Evolutionary conservation across 2,113 vertebrate genomes (phyloP).

Genomic region (Pelvicachromis taeniatus): DNA sequence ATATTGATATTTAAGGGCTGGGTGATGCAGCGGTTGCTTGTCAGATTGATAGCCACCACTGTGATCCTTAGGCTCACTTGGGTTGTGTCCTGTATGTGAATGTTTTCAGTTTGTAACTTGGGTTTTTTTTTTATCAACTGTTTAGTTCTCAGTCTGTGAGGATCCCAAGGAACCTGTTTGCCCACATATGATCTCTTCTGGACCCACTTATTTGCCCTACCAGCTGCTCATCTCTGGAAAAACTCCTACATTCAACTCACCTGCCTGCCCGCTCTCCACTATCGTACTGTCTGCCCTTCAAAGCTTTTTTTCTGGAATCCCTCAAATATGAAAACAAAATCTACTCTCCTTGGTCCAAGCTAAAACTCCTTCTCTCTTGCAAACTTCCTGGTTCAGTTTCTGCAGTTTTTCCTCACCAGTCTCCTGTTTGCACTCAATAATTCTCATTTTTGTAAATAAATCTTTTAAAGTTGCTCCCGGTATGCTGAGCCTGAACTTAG

Average conservation of each 20-base stretch:
- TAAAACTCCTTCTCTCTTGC: neutral
- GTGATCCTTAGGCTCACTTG: neutral
- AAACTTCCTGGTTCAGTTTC: neutral
- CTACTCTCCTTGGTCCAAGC: neutral
- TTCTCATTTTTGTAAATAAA: neutral
- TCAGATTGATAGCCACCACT: neutral
- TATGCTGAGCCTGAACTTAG: neutral
- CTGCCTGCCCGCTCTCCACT: neutral
- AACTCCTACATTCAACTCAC: neutral
- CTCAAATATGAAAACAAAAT: neutral
- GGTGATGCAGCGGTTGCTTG: neutral
- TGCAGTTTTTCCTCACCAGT: fast-evolving
- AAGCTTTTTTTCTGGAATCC: neutral
- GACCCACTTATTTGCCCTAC: neutral
- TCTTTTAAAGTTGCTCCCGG: neutral
- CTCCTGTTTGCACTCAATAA: neutral
- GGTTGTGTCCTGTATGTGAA: neutral
- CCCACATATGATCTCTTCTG: neutral
- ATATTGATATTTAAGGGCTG: neutral
- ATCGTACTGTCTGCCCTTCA: neutral
- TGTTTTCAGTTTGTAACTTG: fast-evolving
- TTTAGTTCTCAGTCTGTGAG: neutral
- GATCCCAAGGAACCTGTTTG: neutral
- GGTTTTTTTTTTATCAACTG: neutral
- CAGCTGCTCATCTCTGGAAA: neutral